phyloP scores from a whole-genome alignment of 2,113 vertebrate genomes.

The Trichechus manatus region DNA sequence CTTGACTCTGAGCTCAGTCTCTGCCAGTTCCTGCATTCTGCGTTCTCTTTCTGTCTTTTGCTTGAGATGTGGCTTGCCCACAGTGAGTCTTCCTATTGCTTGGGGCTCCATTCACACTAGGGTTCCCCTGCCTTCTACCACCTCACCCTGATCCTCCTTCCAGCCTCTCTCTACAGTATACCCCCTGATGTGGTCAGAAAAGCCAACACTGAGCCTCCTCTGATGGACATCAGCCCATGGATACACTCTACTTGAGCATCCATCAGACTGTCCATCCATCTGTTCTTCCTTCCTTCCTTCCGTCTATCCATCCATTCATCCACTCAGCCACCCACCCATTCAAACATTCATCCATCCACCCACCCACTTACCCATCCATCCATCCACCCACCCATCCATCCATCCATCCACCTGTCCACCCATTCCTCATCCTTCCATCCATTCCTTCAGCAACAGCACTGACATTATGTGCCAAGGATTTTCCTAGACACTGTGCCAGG shows the following conservation, averaged over 20 bases:
- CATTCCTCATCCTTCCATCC: background rate
- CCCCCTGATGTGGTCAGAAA: background rate
- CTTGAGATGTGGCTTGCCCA: rapidly evolving
- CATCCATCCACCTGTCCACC: too few species aligned
- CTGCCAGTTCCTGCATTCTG: rapidly evolving
- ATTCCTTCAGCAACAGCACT: rapidly evolving
- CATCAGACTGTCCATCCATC: too few species aligned
- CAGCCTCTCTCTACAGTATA: too few species aligned
- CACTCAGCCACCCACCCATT: too few species aligned
- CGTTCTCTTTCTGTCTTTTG: background rate
- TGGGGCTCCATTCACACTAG: rapidly evolving
- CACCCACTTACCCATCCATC: background rate
- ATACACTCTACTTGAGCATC: too few species aligned
- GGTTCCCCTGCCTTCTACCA: rapidly evolving
- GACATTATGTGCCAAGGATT: too few species aligned
- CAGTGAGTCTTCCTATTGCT: rapidly evolving
- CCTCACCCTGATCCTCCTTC: too few species aligned
- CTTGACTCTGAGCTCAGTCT: rapidly evolving
- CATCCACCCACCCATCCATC: background rate
- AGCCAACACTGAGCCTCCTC: background rate
- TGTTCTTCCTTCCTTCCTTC: too few species aligned
- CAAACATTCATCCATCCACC: background rate
- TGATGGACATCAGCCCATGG: background rate
- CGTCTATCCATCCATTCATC: too few species aligned
- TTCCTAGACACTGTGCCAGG: rapidly evolving